A percentile compares a stretch with the other conserved stretches of the same genome.
Conservation (phyloP, 2,797 vertebrate species). For the Acipenser oxyrinchus region DNA sequence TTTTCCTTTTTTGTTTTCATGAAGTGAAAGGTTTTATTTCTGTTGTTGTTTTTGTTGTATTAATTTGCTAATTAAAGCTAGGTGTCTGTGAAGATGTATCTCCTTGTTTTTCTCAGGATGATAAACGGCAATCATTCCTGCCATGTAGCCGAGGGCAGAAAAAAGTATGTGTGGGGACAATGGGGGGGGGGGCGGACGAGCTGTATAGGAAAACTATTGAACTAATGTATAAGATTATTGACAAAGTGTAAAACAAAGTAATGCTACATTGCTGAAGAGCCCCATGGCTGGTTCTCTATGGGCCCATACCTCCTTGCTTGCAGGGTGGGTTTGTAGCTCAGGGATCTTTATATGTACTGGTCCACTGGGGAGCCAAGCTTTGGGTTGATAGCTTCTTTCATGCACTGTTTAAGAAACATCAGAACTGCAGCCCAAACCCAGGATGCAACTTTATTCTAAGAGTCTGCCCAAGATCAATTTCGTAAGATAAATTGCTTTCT, state of each 20-base stretch:
- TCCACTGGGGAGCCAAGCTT: constrained; percentile 10
- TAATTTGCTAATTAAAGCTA: constrained; percentile 23
- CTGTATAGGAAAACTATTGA: constrained; percentile 28
- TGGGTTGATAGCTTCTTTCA: constrained; percentile 9
- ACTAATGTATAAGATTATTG: constrained; percentile 38
- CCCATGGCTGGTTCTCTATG: constrained; percentile 34
- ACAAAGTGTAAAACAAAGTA: constrained; percentile 29
- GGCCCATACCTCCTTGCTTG: constrained; percentile 39
- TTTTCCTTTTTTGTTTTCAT: constrained; percentile 39
- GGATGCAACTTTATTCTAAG: not conserved
- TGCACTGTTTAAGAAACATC: constrained; percentile 14
- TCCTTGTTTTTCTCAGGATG: constrained; percentile 54
- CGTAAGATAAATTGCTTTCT: too few relatives aligned
- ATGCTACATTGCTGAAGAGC: constrained; percentile 16
- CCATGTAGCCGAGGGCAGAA: constrained; percentile 31
- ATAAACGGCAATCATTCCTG: constrained; percentile 57
- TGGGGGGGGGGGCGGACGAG: not conserved
- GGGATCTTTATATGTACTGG: constrained; percentile 61
- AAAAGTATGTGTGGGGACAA: constrained; percentile 3
- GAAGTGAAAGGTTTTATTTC: constrained; percentile 24
- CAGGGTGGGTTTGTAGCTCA: constrained; percentile 61
- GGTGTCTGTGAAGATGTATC: constrained; percentile 47
- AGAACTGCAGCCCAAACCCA: not conserved
- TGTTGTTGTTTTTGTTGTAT: constrained; percentile 16
- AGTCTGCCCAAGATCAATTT: not conserved